A percentile compares a stretch with the other conserved stretches of the same genome.
These are phyloP conservation scores for Helostoma temminkii DNA, from an alignment of 2,797 vertebrate genomes.

Conservation along the genomic window DNA sequence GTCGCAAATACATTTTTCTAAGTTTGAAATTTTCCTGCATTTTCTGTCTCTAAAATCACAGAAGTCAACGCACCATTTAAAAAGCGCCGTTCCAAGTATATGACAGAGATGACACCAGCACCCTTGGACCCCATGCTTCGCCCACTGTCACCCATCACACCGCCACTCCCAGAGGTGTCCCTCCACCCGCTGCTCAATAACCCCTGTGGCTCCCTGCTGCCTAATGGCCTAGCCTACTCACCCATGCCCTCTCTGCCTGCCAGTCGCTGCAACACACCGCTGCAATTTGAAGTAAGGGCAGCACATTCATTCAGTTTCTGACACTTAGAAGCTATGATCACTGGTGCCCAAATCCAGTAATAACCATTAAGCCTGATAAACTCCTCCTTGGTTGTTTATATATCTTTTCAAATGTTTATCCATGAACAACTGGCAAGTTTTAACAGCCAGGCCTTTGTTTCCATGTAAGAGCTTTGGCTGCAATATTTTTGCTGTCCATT, in stretches of 20 bases:
- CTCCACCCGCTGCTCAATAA: conserved; percentile 85
- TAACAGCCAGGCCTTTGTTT: not conserved
- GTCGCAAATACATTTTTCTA: too few species aligned
- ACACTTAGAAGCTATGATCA: too few species aligned
- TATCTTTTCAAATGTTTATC: too few species aligned
- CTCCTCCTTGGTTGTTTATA: too few species aligned
- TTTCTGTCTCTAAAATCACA: conserved; percentile 55
- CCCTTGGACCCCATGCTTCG: conserved; percentile 85
- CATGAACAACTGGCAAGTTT: too few species aligned
- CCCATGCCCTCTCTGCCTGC: conserved; percentile 92
- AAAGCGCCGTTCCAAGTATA: conserved; percentile 93
- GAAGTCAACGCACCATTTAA: conserved; percentile 92
- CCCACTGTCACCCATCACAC: conserved; percentile 92
- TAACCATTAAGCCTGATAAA: not conserved
- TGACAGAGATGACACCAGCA: conserved; percentile 85
- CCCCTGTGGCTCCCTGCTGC: conserved; percentile 86
- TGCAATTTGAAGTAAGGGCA: conserved; percentile 93
- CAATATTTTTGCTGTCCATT: not conserved
- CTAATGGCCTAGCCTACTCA: conserved; percentile 89
- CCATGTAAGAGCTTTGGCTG: not conserved
- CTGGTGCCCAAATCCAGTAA: not conserved
- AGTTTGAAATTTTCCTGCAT: not conserved
- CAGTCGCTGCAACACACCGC: conserved; percentile 97
- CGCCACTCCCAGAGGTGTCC: conserved; percentile 86
- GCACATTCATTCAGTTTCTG: too few species aligned